Base-by-base conservation (phyloP, 2,888 invertebrate species). In the Agonopterix alstromeriana region DNA sequence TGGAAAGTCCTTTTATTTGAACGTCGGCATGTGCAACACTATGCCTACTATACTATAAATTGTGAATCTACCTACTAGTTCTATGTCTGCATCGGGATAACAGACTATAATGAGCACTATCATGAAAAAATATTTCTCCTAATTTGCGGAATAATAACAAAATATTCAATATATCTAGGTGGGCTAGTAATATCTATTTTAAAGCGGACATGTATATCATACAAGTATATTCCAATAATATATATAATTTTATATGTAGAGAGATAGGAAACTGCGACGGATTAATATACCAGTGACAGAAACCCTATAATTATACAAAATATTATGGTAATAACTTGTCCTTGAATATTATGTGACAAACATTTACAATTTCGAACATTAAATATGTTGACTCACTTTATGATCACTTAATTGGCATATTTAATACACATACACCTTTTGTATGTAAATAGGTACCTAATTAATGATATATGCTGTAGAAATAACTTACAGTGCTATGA, bases 61-160 rank as follows among this genome's bases (percentile, higher is more conserved):
- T 47, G 51, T 52, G 51, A 49, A 48, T 48, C 42, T 52, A 52
- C 45, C 44, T 51, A 51, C 46, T 46, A 50, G 10, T 43, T 7
- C 38, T 27, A 8, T n/a, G 11, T 9, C 47, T 36, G 47, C 17
- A 2, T 14, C 36, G 35, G 36, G n/a, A 11, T 12, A 9, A 12
- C 42, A 42, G 36, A 36, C 36, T 35, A 75, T 65, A 76, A 79
- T 79, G 74, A 82, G 78, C 82, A 76, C 77, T 82, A 81, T 66
- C 59, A 72, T 85, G 80, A 82, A 86, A 86, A 86, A 84, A 85
- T 84, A 85, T 77, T 72, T 76, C 58, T 65, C 76, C 77, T 82
- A 83, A 78, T 79, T 72, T 78, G 84, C 81, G 75, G 27, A 81
- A 83, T 73, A 69, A 76, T 79, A 72, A 75, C 77, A 80, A 77